A percentile compares a stretch with the other conserved stretches of the same genome.
Conservation (phyloP, 2,888 invertebrate species). For the Nasonia oneida region DNA sequence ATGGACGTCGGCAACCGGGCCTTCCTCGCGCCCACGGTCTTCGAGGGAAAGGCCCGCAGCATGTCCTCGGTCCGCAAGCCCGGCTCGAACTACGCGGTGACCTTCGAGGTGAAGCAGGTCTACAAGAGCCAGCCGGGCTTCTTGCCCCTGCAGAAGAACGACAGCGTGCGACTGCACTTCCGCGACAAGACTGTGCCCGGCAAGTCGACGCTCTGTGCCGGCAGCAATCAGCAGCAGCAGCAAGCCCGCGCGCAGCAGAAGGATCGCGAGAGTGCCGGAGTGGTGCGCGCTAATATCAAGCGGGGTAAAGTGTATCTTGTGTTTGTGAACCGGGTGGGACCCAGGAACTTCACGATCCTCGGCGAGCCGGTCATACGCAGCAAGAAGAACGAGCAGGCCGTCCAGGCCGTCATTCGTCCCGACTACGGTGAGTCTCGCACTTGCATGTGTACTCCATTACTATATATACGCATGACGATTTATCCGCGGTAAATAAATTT, state of each 20-base stretch:
- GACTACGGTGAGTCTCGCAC: slow-evolving; percentile 75
- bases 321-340: slow-evolving; percentile 82
- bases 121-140: slow-evolving; percentile 82
- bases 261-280: slow-evolving; percentile 72
- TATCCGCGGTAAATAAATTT: slow-evolving; percentile 3
- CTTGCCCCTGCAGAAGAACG: slow-evolving; percentile 78
- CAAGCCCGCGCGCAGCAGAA: slow-evolving; percentile 59
- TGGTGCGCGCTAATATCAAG: slow-evolving; percentile 82
- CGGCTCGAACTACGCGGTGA: slow-evolving; percentile 83
- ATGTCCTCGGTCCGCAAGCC: slow-evolving; percentile 82
- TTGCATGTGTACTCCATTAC: too few relatives aligned
- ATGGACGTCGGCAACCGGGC: slow-evolving; percentile 85
- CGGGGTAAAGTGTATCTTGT: slow-evolving; percentile 82
- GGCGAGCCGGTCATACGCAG: slow-evolving; percentile 81
- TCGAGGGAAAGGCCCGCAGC: slow-evolving; percentile 84
- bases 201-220: slow-evolving; percentile 75
- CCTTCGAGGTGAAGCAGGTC: slow-evolving; percentile 84
- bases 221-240: slow-evolving; percentile 21
- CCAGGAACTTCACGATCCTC: slow-evolving; percentile 82
- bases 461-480: slow-evolving; percentile 9
- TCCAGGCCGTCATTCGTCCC: slow-evolving; percentile 78
- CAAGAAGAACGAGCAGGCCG: slow-evolving; percentile 78
- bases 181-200: slow-evolving; percentile 77
- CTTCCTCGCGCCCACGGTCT: slow-evolving; percentile 84
- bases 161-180: slow-evolving; percentile 81